A percentile compares a stretch with the other conserved stretches of the same genome.
These are phyloP conservation scores for Vultur gryphus DNA, from an alignment of 2,797 vertebrate genomes.

Conservation along the genomic window DNA sequence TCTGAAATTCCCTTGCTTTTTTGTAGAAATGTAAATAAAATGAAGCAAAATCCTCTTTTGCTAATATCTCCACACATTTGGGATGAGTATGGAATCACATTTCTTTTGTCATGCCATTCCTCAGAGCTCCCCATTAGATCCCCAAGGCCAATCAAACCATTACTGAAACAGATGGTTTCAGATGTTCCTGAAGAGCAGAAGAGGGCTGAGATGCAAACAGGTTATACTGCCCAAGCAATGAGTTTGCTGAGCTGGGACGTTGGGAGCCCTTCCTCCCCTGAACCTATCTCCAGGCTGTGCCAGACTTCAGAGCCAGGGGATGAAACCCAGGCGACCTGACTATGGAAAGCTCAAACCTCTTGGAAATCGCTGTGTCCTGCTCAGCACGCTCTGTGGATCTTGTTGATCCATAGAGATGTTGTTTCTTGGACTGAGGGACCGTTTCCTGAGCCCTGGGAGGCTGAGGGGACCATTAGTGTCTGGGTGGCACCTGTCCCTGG, in stretches of 20 bases:
- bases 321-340: rapidly evolving
- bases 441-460: not conserved
- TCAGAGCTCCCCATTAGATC: not conserved
- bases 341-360: not conserved
- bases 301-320: not conserved
- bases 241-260: not conserved
- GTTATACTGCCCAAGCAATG: not conserved
- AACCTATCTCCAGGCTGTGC: rapidly evolving
- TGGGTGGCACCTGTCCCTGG: not conserved
- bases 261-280: not conserved
- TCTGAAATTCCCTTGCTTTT: not conserved
- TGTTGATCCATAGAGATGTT: too few species aligned
- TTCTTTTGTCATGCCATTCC: rapidly evolving
- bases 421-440: rapidly evolving
- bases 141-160: not conserved
- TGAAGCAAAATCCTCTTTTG: not conserved
- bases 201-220: rapidly evolving
- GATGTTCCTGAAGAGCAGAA: not conserved
- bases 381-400: not conserved
- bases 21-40: not conserved
- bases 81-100: not conserved
- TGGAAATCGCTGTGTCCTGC: rapidly evolving
- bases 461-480: rapidly evolving
- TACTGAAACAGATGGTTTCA: not conserved
- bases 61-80: not conserved